Evolutionary conservation across 1,140 invertebrate species (phyloP), one percentile per base, ranked within the genome.

Genomic region (Saccostrea glomerata): DNA sequence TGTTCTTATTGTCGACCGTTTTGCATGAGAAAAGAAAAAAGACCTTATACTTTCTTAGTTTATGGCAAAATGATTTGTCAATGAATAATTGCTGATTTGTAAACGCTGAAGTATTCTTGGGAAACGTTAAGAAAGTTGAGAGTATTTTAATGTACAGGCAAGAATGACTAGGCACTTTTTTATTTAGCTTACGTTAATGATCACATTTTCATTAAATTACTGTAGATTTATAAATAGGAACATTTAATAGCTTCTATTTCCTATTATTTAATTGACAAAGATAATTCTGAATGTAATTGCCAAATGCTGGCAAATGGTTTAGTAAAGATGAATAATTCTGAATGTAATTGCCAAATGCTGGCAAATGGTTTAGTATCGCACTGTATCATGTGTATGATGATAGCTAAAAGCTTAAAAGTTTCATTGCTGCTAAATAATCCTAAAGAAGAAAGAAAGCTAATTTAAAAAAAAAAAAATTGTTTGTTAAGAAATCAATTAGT

Each of bases 11-110:
- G 70, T 15, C 23, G 25, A 77, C 30, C 70, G 70, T 25, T 77
- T 77, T 77, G 70, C 70, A 77, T 77, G 70, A 77, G 70, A 77
- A 77, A 77, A 77, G 70, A 77, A 77, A 63, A 77, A 20, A 66
- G 23, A 77, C 30, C 15, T 77, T 25, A 36, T 36, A 77, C 15
- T 77, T 77, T 77, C 70, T 77, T 77, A 77, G 70, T 77, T 77
- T 77, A 77, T 77, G 70, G 70, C 30, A 36, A 77, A 77, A 77
- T 77, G 70, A 77, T 77, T 77, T 25, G n/a, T n/a, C n/a, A n/a
- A n/a, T n/a, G 70, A 77, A 30, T 30, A 77, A 77, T 77, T 77
- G 70, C 11, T 25, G 25, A 77, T 77, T 77, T 77, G 70, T 36
- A 30, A 9, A 77, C 30, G 30, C 70, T 2, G 70, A 77, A 36